Evolutionary conservation across 1,140 invertebrate genomes (phyloP), one percentile per base, ranked within the genome.

Genomic region (Eumeta japonica): DNA sequence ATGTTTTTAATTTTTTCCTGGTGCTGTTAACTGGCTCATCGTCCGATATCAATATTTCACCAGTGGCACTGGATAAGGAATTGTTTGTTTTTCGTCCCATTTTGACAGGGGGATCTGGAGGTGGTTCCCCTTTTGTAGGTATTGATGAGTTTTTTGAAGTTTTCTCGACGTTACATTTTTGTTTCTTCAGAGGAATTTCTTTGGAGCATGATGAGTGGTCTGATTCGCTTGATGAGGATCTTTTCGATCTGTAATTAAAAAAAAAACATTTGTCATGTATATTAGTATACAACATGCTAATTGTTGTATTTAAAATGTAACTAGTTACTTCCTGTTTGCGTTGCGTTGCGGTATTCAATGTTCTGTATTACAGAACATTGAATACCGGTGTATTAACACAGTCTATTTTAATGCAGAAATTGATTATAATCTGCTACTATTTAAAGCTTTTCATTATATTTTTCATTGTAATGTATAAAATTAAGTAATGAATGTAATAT

Each of bases 41-140:
- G 33, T 76, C 73, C 20, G 86, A 83, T 61, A 91, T 90, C 14
- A 89, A 78, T 37, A 90, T 89, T 56, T 89, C 86, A 12, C 88
- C 89, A 10, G 88, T 88, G 16, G 88, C 85, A 3, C 86, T 88
- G 1, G 89, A 86, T 10, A 92, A 72, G 1, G 89, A 92, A 66
- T 92, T 92, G 58, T 92, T 92, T 2, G 90, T 92, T 65, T 91
- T 89, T 35, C 90, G 72, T 15, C 88, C 88, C 13, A 82, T 78
- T 50, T 81, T 81, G 10, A 77, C 50, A 2, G 75, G 74, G 13
- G 76, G 59, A 31, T 60, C 79, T 52, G 68, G 62, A 3, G 58
- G 52, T 2, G 58, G 61, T 27, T 75, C 77, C 15, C 77, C 74
- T 50, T 77, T 76, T n/a, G 60, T 50, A 16, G 56, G 62, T 17